Base-by-base conservation (phyloP, 2,797 vertebrate genomes). In the Diceros bicornis region DNA sequence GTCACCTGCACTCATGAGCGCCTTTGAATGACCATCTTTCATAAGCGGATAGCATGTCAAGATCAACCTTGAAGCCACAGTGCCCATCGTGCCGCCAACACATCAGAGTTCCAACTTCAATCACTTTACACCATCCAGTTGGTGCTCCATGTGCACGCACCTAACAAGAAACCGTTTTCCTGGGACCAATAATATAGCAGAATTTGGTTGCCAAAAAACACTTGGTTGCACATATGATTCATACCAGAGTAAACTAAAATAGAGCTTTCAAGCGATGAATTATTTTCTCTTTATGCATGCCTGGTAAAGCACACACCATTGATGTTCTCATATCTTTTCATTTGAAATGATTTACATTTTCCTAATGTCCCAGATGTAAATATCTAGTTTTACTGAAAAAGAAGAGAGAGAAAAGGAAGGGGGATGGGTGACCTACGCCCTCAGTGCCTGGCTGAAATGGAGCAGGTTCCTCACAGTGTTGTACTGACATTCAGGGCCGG, bases 131-230 rank as follows among this genome's bases (percentile, higher is more conserved):
- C 62, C 41, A 21, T 2, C 9, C 2, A 1, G 44, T 6, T 25
- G n/a, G 37, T 16, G 16, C 20, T 25, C 18, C 14, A 10, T 0
- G n/a, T 23, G 5, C 55, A 27, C 0, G 4, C 62, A 82, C 52
- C 47, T 17, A 41, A 59, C 55, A 23, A 71, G 47, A 25, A 55
- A 57, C 10, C 41, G 16, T 25, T 25, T 57, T 52, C 74, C n/a
- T 2, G 27, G 52, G 57, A 55, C 32, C 68, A 10, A 5, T 18
- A 41, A 74, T 34, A 55, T 59, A n/a, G 50, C 50, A 83, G 44
- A 34, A 61, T 25, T 61, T 66, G 37, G 69, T 91, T 79, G 69
- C 47, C 32, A 18, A 21, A 29, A 83, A 68, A 68, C 5, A 82
- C 2, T 4, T n/a, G 16, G 59, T 14, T 72, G 20, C 25, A 20